Base-by-base conservation (phyloP, 1,140 invertebrate species). In the Bilobella aurantiaca region DNA sequence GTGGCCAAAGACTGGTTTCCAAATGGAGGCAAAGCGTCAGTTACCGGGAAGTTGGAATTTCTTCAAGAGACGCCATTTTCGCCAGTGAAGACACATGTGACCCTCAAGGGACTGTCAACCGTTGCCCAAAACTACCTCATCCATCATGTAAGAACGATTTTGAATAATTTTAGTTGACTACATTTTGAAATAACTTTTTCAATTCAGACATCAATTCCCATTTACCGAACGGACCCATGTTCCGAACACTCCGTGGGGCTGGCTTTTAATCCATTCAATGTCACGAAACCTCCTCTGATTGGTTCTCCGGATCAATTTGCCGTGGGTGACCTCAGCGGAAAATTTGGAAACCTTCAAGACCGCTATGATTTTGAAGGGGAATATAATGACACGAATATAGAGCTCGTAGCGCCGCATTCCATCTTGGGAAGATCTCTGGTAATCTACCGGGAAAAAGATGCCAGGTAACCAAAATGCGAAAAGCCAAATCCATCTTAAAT, bases 351-450 rank as follows among this genome's bases (percentile, higher is more conserved):
- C 0, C 67, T 84, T 14, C 72, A 75, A 16, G 76, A 74, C 25
- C 68, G 75, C 30, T 70, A 74, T 21, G 79, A 81, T 1, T 74
- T 89, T 1, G 82, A 86, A 53, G 77, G 79, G 14, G 76, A 77
- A 37, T 90, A 86, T 74, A 91, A 90, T 69, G 94, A 97, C 74
- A 88, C 86, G 0, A 86, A 89, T 75, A 75, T 96, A 47, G 87
- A 89, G 0, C 76, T 97, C 18, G 94, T 90, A 78, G 93, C 93
- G 5, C 82, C 84, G 8, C 82, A 83, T 74, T 91, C 87, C 73
- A 86, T 97, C 32, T 73, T 94, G 42, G 93, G 92, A 2, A 78
- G 93, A 31, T 95, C 91, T 12, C 78, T 96, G n/a, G 86, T 96
- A 0, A 85, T 97, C 61, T 84, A 89, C 70, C 89, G 87, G 73